Evolutionary conservation across 2,113 vertebrate genomes (phyloP).

Genomic region (Seriola rivoliana): DNA sequence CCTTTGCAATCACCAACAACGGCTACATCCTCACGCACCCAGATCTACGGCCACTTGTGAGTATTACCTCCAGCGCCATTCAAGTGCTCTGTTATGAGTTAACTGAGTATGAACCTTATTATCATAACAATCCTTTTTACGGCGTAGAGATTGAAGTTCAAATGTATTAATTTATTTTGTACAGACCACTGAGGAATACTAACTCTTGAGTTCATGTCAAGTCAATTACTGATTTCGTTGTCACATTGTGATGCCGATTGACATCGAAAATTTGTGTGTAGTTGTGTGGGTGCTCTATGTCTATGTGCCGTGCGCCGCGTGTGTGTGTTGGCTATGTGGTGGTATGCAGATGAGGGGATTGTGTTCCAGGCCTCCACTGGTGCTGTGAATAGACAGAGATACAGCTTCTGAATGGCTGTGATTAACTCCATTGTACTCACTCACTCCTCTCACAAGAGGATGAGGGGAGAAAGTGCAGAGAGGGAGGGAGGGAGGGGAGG

Average conservation of each 20-base stretch:
- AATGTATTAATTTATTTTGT: constrained; percentile 44
- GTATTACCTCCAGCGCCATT: constrained; percentile 50
- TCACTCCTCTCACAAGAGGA: constrained; percentile 63
- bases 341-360: constrained; percentile 73
- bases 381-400: constrained; percentile 75
- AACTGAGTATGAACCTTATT: constrained; percentile 35
- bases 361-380: constrained; percentile 64
- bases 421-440: constrained; percentile 80
- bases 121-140: constrained; percentile 36
- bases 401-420: constrained; percentile 77
- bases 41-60: constrained; percentile 97
- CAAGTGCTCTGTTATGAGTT: not conserved
- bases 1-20: constrained; percentile 99
- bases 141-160: constrained; percentile 37
- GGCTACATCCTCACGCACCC: constrained; percentile 98
- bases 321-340: constrained; percentile 61
- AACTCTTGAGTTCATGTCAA: constrained; percentile 46
- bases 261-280: constrained; percentile 33
- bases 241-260: constrained; percentile 32
- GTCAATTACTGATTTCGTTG: constrained; percentile 51
- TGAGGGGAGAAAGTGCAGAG: constrained; percentile 53
- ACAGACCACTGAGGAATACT: constrained; percentile 24
- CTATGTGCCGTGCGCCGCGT: constrained; percentile 12
- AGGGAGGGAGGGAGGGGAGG: constrained; percentile 17
- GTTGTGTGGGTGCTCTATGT: constrained; percentile 26